Percentiles rank a stretch among this genome's conserved stretches.
Evolutionary conservation across 2,888 invertebrate species (phyloP).

Genomic region (Diachrysia chrysitis): DNA sequence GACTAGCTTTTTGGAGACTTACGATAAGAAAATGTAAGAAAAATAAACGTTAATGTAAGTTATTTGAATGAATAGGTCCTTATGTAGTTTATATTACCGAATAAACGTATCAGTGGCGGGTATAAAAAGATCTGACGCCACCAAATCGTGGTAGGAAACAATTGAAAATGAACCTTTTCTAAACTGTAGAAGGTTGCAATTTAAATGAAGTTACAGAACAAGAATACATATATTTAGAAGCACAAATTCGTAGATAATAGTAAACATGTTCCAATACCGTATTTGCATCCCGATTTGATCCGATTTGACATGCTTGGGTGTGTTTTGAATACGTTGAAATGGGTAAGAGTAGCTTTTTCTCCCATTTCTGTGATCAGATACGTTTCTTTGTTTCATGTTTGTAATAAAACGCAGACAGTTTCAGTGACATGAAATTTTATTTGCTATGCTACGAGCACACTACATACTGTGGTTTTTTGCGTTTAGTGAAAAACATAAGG

Average conservation of each 20-base stretch:
- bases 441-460: not conserved
- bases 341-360: not conserved
- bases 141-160: constrained; percentile 2
- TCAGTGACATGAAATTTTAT: constrained; percentile 32
- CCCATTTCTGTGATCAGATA: constrained; percentile 8
- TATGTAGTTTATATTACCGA: constrained; percentile 36
- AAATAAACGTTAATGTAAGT: constrained; percentile 68
- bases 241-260: constrained; percentile 22
- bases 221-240: not conserved
- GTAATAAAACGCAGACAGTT: constrained; percentile 22
- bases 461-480: constrained; percentile 10
- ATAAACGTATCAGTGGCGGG: constrained; percentile 29
- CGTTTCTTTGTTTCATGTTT: not conserved
- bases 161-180: constrained; percentile 15
- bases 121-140: constrained; percentile 17
- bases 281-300: constrained; percentile 31
- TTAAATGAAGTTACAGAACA: not conserved
- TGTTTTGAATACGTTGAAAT: constrained; percentile 11
- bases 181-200: constrained; percentile 10
- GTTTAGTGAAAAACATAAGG: constrained; percentile 8
- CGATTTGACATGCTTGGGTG: not conserved
- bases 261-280: constrained; percentile 16
- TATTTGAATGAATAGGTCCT: constrained; percentile 31
- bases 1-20: constrained; percentile 95
- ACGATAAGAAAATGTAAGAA: constrained; percentile 92